Evolutionary conservation across 1,140 invertebrate genomes (phyloP).

Genomic region (Akabosia matsudoensis): DNA sequence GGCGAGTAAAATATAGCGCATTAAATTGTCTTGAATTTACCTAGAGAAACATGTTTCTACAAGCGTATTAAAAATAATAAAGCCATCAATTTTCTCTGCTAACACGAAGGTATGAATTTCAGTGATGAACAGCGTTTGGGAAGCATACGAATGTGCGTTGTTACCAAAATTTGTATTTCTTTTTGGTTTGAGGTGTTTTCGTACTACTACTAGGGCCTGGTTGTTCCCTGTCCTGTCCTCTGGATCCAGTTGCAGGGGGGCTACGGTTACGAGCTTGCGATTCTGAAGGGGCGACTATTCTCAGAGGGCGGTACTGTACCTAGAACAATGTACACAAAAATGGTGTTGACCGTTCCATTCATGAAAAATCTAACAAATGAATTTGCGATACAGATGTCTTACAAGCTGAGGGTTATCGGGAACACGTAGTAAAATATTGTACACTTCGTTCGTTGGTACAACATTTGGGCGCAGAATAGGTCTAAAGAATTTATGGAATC

Average conservation of each 20-base stretch:
- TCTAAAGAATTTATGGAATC: constrained; percentile 94
- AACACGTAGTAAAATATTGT: constrained; percentile 92
- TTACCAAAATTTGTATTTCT: constrained; percentile 47
- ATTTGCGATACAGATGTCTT: constrained; percentile 54
- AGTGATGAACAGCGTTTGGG: too few species aligned
- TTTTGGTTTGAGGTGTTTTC: constrained; percentile 30
- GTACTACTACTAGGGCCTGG: not conserved
- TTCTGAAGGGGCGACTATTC: constrained; percentile 28
- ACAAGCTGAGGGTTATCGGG: constrained; percentile 91
- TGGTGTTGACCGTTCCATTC: too few species aligned
- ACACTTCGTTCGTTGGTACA: constrained; percentile 94
- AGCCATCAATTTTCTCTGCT: too few species aligned
- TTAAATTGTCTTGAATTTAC: too few species aligned
- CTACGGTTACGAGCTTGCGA: constrained; percentile 34
- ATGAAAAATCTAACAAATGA: not conserved
- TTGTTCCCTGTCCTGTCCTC: not conserved
- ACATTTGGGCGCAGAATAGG: constrained; percentile 88
- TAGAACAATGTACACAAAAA: constrained; percentile 24
- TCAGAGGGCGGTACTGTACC: constrained; percentile 34
- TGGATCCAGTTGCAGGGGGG: constrained; percentile 28
- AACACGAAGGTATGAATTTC: too few species aligned
- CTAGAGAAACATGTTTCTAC: too few species aligned
- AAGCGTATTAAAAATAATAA: too few species aligned
- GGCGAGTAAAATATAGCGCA: too few species aligned
- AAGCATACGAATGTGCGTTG: too few species aligned